Evolutionary conservation across 1,140 invertebrate genomes (phyloP), one percentile per base, ranked within the genome.

Genomic region (Teleopsis dalmanni): DNA sequence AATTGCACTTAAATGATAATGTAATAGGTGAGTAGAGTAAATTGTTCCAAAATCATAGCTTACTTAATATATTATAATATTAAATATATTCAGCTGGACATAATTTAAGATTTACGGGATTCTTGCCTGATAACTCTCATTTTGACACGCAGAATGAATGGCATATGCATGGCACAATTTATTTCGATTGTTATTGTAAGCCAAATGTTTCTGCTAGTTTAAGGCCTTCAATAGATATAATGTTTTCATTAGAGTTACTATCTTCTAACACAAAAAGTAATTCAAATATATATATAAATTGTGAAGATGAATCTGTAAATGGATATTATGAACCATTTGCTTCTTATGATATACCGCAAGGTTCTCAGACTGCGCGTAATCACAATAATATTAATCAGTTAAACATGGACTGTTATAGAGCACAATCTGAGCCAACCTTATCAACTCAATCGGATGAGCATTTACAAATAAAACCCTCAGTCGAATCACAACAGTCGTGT

Each of bases 141-240:
- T 45, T 45, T 13, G 22, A 38, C 5, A 22, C 33, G 18, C 19
- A 27, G 13, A 40, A 14, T 10, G 4, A 13, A 3, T 51, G 43
- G 35, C 31, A 14, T 1, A 51, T 45, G 36, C 43, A 45, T 16
- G 63, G 54, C 0, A 40, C 38, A 11, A 60, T 66, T 22, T 27
- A 40, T 21, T 66, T 66, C 14, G 60, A 66, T 23, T 52, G 60
- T 16, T 52, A 63, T 10, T 51, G 53, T n/a, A 55, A 59, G 6
- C 35, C 29, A 14, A 43, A 52, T 19, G 66, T 55, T 31, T 51
- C 59, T 9, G 34, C 60, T 10, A 52, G 51, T 6, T 19, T 50
- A 2, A 61, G 56, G 23, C 63, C 63, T 3, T 53, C 57, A 0
- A 57, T 65, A 47, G 63, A 66, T 8, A 66, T 42, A 29, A 50